phyloP scores from a whole-genome alignment of 2,113 vertebrate species.

The Periophthalmodon schlosseri region DNA sequence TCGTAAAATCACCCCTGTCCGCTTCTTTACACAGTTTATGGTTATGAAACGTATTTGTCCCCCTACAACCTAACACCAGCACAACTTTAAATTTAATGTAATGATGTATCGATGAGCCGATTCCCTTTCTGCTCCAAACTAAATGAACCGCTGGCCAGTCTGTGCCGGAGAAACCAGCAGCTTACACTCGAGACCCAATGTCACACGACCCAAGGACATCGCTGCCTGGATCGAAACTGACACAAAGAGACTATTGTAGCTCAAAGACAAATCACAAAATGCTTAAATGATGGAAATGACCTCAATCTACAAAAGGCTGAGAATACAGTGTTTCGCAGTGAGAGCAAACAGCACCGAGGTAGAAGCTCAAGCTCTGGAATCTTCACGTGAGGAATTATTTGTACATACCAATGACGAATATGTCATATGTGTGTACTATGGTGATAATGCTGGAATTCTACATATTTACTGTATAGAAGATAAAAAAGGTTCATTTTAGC shows the following conservation, averaged over 20 bases:
- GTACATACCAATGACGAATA: no score
- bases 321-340: neutral
- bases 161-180: conserved; percentile 20
- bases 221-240: conserved; percentile 57
- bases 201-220: conserved; percentile 67
- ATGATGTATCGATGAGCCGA: neutral
- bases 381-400: neutral
- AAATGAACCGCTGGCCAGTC: neutral
- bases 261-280: conserved; percentile 39
- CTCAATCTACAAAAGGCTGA: neutral
- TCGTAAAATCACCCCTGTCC: no score
- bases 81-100: conserved; percentile 1
- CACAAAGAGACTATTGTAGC: conserved; percentile 64
- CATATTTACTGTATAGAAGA: no score
- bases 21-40: no score
- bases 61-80: neutral
- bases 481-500: no score
- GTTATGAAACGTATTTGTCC: neutral
- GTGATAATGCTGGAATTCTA: neutral
- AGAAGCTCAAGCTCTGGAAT: neutral
- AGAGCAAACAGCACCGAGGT: neutral
- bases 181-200: conserved; percentile 40
- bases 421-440: no score
- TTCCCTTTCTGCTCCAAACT: conserved; percentile 2
- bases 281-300: neutral